Base-by-base conservation (phyloP, 92 coral and sea anemone species). In the Zoanthus gigantus region DNA sequence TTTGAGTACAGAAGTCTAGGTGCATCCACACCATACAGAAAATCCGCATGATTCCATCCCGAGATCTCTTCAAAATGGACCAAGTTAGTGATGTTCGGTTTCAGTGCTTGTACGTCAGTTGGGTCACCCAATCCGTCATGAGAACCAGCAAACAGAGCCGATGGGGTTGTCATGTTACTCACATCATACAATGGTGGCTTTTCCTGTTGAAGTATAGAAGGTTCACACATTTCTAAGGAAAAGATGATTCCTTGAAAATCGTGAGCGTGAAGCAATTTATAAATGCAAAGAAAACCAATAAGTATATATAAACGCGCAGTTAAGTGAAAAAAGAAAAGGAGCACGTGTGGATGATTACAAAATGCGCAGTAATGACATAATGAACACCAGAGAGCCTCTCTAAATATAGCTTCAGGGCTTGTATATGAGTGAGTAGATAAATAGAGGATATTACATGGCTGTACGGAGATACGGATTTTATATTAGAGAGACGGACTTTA, bases 161-260 rank as follows among this genome's bases (percentile, higher is more conserved):
- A 91, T 4, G 98, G 98, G 1, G 94, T 90, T 54, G 90, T 72
- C 90, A 95, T 86, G 77, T 91, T 85, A 52, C 85, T 71, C 69
- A 95, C 92, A 69, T 94, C 79, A 68, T 93, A 95, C 50, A 88
- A 76, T 4, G 98, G 98, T n/a, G 98, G 95, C 42, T 93, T 82
- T 56, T 89, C 45, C 98, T 95, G 83, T 32, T 7, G 79, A 66
- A 69, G 37, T 11, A 85, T 48, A 11, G 46, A 14, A 67, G 44
- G 52, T 0, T 12, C 10, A 3, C 10, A n/a, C 47, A 11, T 53
- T 17, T 63, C 17, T 17, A 8, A 17, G 0, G 0, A 63, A 63
- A 61, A 1, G 9, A 18, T 9, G 29, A 58, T 58, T 63, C 10
- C 29, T 17, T 18, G 32, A 8, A 18, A 63, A 8, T 63, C 69